Conservation (phyloP, 2,888 invertebrate genomes). For the Drosophila conformis region DNA sequence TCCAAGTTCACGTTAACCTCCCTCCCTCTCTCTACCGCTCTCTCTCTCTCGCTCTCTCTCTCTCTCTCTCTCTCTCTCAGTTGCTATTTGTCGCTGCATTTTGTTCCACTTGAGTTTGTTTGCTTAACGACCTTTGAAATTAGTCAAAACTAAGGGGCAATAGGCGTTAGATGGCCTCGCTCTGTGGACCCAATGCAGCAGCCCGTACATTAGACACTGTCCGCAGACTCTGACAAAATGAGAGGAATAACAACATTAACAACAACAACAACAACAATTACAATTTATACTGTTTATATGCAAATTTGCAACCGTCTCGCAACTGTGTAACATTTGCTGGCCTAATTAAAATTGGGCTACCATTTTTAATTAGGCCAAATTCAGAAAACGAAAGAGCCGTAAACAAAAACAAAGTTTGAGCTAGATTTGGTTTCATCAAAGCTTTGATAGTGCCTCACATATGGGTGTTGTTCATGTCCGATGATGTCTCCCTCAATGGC, state of each 20-base stretch:
- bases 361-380: slow-evolving; percentile 59
- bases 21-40: slow-evolving; percentile 1
- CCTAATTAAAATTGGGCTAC: slow-evolving; percentile 73
- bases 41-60: not conserved
- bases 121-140: slow-evolving; percentile 84
- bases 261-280: slow-evolving; percentile 43
- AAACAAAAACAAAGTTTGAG: not conserved
- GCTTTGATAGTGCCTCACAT: not conserved
- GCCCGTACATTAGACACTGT: slow-evolving; percentile 57
- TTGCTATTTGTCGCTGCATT: slow-evolving; percentile 59
- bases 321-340: slow-evolving; percentile 61
- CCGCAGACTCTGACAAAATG: slow-evolving; percentile 38
- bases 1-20: slow-evolving; percentile 18
- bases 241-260: slow-evolving; percentile 18
- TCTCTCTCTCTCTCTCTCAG: not conserved
- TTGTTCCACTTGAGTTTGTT: slow-evolving; percentile 84
- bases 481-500: not conserved
- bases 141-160: slow-evolving; percentile 78
- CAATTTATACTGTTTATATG: slow-evolving; percentile 82
- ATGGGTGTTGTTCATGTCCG: not conserved
- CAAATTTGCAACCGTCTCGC: slow-evolving; percentile 63
- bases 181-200: slow-evolving; percentile 47
- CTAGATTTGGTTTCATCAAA: not conserved
- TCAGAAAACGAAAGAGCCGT: not conserved
- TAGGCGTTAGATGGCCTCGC: slow-evolving; percentile 54